Evolutionary conservation across 2,888 invertebrate species (phyloP).

Genomic region (Polydrusus tereticollis): DNA sequence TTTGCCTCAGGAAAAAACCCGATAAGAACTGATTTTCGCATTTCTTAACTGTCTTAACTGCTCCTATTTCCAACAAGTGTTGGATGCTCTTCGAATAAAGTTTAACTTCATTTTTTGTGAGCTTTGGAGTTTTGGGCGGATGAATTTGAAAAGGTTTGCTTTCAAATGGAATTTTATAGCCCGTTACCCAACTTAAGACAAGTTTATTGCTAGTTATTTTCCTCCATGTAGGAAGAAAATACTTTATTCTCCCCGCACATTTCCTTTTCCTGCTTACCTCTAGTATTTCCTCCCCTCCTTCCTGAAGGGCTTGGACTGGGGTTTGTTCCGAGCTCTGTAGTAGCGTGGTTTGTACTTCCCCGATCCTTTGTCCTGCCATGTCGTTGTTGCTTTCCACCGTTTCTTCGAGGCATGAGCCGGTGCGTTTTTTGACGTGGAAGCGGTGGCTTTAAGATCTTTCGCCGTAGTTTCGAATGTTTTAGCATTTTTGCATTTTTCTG

Average conservation of each 20-base stretch:
- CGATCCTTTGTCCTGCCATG: neutral
- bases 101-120: neutral
- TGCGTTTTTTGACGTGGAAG: conserved; percentile 19
- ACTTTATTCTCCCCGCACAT: conserved; percentile 5
- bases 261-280: neutral
- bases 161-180: conserved; percentile 10
- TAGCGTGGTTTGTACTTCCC: conserved; percentile 9
- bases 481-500: conserved; percentile 19
- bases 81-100: conserved; percentile 1
- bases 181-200: neutral
- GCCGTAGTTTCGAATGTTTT: neutral
- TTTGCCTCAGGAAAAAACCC: too few relatives aligned
- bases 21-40: conserved; percentile 12
- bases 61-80: neutral
- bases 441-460: neutral
- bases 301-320: conserved; percentile 1
- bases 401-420: conserved; percentile 2
- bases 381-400: neutral
- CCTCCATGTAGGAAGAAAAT: neutral
- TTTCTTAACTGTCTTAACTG: too few relatives aligned
- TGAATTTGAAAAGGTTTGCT: neutral
- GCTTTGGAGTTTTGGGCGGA: neutral
- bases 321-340: conserved; percentile 13
- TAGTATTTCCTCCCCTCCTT: conserved; percentile 7
- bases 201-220: neutral